Evolutionary conservation across 2,113 vertebrate species (phyloP).

Genomic region (Podarcis cretensis): DNA sequence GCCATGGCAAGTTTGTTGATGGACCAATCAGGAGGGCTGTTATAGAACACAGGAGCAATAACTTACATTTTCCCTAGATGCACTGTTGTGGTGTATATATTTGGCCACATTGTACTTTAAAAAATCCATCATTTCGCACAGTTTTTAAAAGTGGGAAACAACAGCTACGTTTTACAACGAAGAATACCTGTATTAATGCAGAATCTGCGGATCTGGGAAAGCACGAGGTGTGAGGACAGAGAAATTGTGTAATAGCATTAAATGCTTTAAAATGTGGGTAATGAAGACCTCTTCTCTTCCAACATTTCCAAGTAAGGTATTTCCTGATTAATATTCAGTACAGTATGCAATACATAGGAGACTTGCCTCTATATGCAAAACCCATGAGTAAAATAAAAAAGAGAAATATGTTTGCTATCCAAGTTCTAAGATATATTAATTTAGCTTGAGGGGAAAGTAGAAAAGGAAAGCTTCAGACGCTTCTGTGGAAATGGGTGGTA

Average conservation of each 20-base stretch:
- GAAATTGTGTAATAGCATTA: not conserved
- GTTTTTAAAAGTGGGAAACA: not conserved
- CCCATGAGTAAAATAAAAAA: not conserved
- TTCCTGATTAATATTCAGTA: not conserved
- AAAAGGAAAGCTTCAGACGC: not conserved
- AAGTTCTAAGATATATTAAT: not conserved
- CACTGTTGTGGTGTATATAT: too few relatives aligned
- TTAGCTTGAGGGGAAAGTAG: not conserved
- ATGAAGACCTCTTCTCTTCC: not conserved
- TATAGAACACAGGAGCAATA: not conserved
- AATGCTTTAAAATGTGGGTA: not conserved
- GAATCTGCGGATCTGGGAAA: not conserved
- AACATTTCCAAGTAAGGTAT: not conserved
- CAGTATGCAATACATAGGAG: not conserved
- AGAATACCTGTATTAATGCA: too few relatives aligned
- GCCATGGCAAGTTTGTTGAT: not conserved
- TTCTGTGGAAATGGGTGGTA: not conserved
- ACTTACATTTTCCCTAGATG: not conserved
- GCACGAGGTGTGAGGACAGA: not conserved
- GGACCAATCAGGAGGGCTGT: too few relatives aligned
- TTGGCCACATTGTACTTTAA: too few relatives aligned
- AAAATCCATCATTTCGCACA: not conserved
- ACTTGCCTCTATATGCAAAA: not conserved
- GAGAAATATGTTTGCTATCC: not conserved
- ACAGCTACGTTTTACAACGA: not conserved